phyloP scores from a whole-genome alignment of 2,113 vertebrate species.

The Symphodus melops region DNA sequence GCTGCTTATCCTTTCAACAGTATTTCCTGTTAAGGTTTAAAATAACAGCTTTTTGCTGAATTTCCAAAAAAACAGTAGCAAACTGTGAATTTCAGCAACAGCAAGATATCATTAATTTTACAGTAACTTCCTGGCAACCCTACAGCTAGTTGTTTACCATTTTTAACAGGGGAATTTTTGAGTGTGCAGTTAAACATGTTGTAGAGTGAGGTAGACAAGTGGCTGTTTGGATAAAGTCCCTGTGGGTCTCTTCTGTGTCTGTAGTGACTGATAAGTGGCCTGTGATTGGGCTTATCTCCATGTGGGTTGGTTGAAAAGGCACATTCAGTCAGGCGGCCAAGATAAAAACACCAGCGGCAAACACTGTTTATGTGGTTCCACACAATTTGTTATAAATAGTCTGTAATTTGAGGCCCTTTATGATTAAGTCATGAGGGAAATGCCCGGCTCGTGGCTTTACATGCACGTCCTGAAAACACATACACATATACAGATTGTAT shows the following conservation, averaged over 20 bases:
- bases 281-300: constrained; percentile 69
- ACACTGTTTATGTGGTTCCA: constrained; percentile 75
- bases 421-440: constrained; percentile 58
- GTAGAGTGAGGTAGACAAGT: constrained; percentile 19
- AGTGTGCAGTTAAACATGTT: neutral
- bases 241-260: constrained; percentile 61
- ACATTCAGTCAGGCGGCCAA: constrained; percentile 41
- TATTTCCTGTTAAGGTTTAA: no score
- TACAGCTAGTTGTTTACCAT: no score
- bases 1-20: no score
- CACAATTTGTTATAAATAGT: constrained; percentile 74
- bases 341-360: constrained; percentile 59
- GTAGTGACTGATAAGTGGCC: constrained; percentile 61
- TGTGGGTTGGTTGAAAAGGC: constrained; percentile 63
- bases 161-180: no score
- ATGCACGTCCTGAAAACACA: constrained; percentile 14
- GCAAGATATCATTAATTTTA: no score
- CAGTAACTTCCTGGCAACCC: no score
- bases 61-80: no score
- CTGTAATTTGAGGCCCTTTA: constrained; percentile 70
- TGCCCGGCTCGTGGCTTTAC: constrained; percentile 49
- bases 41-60: no score
- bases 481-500: constrained; percentile 56
- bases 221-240: constrained; percentile 51
- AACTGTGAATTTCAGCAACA: no score